phyloP scores from a whole-genome alignment of 2,797 vertebrate species.

The Centroberyx gerrardi region DNA sequence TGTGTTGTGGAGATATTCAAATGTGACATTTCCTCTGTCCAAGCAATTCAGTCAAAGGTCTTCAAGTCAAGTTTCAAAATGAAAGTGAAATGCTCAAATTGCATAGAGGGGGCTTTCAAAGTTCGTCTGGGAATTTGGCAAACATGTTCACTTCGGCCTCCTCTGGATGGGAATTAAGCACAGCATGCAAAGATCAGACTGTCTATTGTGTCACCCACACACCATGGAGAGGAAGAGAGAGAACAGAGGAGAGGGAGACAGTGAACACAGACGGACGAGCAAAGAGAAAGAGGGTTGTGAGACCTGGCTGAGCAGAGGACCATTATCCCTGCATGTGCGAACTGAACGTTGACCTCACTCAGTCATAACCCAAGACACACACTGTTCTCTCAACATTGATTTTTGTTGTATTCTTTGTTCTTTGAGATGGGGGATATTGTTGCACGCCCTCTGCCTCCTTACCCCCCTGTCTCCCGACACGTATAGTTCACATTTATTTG shows the following conservation, averaged over 20 bases:
- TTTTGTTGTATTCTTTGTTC: too few species aligned
- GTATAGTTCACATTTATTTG: background rate
- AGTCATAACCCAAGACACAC: too few species aligned
- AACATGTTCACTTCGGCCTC: background rate
- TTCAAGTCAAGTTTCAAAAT: constrained; percentile 18
- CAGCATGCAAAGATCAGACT: background rate
- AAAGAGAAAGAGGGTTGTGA: background rate
- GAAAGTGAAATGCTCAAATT: constrained; percentile 21
- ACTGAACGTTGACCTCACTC: too few species aligned
- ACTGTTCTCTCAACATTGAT: too few species aligned
- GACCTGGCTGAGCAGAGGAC: background rate
- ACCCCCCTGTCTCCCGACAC: background rate
- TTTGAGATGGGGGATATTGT: background rate
- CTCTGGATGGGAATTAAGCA: background rate
- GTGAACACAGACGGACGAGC: background rate
- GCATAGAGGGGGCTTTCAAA: background rate
- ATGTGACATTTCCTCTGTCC: background rate
- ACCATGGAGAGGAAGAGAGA: background rate
- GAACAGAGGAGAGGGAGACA: background rate
- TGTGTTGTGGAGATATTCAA: background rate
- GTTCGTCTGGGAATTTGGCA: background rate
- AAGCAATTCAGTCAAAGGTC: background rate
- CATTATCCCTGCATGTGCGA: too few species aligned
- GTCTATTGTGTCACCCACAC: background rate
- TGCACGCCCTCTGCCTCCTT: background rate